Evolutionary conservation across 1,140 invertebrate species (phyloP), one percentile per base, ranked within the genome.

Genomic region (Tetramorium simillimum): DNA sequence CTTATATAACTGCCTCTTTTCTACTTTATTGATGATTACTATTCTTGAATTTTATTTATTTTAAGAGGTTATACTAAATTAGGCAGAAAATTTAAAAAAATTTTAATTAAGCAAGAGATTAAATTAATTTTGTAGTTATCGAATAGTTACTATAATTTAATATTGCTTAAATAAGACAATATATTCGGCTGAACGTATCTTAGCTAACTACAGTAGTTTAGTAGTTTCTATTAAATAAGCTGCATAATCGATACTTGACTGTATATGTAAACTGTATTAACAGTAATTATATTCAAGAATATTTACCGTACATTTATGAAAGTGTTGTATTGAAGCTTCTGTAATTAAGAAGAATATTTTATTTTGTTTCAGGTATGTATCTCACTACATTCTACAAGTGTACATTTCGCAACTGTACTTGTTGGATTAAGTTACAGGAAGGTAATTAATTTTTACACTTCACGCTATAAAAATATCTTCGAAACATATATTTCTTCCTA

Each of bases 321-420:
- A 46, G 12, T 72, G 6, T 73, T 60, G 21, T 12, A 62, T 73
- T 4, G n/a, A 37, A 49, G 14, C 6, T 58, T 28, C 4, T 73
- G 1, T 62, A 62, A 73, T 37, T 75, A 84, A 84, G 10, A 60
- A 46, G n/a, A 46, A 21, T 77, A 28, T 69, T 21, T 21, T 56
- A 5, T 65, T 72, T 28, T 90, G 89, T 90, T 90, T 49, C 86
- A 88, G 76, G 86, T 90, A 90, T 69, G 86, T 89, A 72, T 76
- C 12, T 33, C 3, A 10, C 1, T 18, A 67, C 46, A 53, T 21
- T 73, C 6, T 37, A 46, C 10, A 14, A 82, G 28, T 43, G 1
- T 65, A 28, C 28, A 28, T 28, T 28, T 12, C 5, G 14, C 63
- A 56, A 28, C 46, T 51, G 7, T 49, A 67, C 7, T 70, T 40